A percentile compares a stretch with the other conserved stretches of the same genome.
phyloP scores from a whole-genome alignment of 2,113 vertebrate genomes.

The Dipodomys ordii region DNA sequence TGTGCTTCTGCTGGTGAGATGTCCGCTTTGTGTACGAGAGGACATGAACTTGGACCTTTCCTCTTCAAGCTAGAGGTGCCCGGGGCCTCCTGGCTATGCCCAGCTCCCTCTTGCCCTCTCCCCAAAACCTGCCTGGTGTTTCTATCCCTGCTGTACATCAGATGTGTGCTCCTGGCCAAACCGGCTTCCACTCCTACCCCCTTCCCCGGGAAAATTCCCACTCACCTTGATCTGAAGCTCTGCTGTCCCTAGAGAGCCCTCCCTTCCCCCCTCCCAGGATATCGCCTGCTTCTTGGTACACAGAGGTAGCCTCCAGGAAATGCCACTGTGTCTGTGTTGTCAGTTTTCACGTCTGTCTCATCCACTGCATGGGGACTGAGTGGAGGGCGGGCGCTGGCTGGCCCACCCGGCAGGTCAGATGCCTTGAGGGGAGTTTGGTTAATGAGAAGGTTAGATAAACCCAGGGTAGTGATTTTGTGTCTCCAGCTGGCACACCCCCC shows the following conservation, averaged over 20 bases:
- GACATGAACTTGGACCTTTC: not conserved
- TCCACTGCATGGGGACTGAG: fast-evolving
- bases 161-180: not conserved
- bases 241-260: not conserved
- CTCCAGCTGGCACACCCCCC: conserved; percentile 49
- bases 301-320: not conserved
- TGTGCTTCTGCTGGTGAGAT: not conserved
- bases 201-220: not conserved
- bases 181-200: not conserved
- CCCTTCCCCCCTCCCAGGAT: not conserved
- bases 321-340: not conserved
- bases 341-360: fast-evolving
- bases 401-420: not conserved
- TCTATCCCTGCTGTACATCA: not conserved
- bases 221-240: not conserved
- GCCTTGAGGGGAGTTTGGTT: conserved; percentile 45
- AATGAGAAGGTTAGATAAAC: conserved; percentile 51
- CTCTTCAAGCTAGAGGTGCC: not conserved
- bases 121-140: fast-evolving
- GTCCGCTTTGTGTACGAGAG: not conserved
- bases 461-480: conserved; percentile 14
- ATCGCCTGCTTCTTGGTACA: not conserved
- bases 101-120: fast-evolving
- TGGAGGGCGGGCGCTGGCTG: not conserved
- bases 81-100: not conserved